Percentiles rank a stretch among this genome's conserved stretches.
These are phyloP conservation scores for Semicossyphus pulcher DNA, from an alignment of 2,113 vertebrate genomes.

Conservation along the genomic window DNA sequence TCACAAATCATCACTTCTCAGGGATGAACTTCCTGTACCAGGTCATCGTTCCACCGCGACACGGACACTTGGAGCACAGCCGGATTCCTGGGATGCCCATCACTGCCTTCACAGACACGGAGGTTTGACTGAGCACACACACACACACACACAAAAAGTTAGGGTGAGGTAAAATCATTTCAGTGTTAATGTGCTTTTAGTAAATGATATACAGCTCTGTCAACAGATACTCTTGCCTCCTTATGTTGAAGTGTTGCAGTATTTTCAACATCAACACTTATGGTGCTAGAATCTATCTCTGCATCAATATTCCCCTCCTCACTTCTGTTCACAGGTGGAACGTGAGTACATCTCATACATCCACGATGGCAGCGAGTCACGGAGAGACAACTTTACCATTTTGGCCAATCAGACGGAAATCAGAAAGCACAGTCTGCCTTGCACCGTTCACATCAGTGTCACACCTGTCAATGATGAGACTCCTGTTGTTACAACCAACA, in stretches of 20 bases:
- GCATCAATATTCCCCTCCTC: neutral
- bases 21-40: conserved; percentile 86
- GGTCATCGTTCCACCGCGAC: conserved; percentile 83
- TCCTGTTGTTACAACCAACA: conserved; percentile 86
- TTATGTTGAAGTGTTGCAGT: neutral
- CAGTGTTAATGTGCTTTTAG: too few species aligned
- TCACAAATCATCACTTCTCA: conserved; percentile 84
- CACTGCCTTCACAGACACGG: conserved; percentile 86
- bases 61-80: conserved; percentile 87
- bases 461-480: conserved; percentile 87
- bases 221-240: too few species aligned
- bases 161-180: too few species aligned
- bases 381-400: conserved; percentile 87
- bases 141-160: too few species aligned
- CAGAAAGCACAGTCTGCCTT: conserved; percentile 86
- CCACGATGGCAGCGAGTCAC: conserved; percentile 87
- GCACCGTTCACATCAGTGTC: conserved; percentile 81
- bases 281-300: neutral
- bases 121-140: conserved; percentile 78
- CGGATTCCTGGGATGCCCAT: conserved; percentile 84
- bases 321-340: conserved; percentile 82
- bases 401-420: conserved; percentile 85
- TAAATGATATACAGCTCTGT: too few species aligned
- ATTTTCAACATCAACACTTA: neutral
- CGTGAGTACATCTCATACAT: conserved; percentile 87